A percentile compares a stretch with the other conserved stretches of the same genome.
Conservation (phyloP, 2,113 vertebrate genomes). For the Eclectus roratus region DNA sequence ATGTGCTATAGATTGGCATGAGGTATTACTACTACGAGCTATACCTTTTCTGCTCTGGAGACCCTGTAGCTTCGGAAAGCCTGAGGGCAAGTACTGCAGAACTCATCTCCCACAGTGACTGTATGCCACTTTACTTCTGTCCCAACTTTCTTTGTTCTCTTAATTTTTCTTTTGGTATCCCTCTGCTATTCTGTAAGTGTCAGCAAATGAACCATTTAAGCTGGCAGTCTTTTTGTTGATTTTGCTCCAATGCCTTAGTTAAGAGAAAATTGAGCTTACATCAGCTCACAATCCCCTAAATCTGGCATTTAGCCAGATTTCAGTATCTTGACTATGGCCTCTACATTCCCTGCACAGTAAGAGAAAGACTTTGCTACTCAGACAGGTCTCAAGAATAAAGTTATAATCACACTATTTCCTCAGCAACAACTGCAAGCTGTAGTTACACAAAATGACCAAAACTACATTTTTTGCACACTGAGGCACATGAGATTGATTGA, state of each 20-base stretch:
- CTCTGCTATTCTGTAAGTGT: not conserved
- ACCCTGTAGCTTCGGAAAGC: not conserved
- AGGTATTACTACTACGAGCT: not conserved
- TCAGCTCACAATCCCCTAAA: not conserved
- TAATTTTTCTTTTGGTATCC: not conserved
- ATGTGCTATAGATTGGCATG: not conserved
- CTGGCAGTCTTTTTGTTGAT: not conserved
- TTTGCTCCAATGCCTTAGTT: not conserved
- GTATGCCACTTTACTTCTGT: fast-evolving
- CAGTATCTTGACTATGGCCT: not conserved
- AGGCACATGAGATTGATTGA: not conserved
- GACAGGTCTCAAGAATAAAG: slow-evolving; percentile 1
- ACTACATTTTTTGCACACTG: slow-evolving; percentile 5
- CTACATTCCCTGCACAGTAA: not conserved
- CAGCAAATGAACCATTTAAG: not conserved
- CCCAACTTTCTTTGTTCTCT: not conserved
- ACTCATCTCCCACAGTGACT: not conserved
- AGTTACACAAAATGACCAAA: slow-evolving; percentile 37
- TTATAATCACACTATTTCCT: slow-evolving; percentile 28
- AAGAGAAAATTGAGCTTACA: not conserved
- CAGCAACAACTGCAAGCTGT: not conserved
- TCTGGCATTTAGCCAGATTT: not conserved
- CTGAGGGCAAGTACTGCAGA: not conserved
- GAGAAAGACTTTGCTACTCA: not conserved
- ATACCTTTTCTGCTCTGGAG: not conserved